phyloP scores from a whole-genome alignment of 1,140 invertebrate genomes.

The Scaptodrosophila lebanonensis region DNA sequence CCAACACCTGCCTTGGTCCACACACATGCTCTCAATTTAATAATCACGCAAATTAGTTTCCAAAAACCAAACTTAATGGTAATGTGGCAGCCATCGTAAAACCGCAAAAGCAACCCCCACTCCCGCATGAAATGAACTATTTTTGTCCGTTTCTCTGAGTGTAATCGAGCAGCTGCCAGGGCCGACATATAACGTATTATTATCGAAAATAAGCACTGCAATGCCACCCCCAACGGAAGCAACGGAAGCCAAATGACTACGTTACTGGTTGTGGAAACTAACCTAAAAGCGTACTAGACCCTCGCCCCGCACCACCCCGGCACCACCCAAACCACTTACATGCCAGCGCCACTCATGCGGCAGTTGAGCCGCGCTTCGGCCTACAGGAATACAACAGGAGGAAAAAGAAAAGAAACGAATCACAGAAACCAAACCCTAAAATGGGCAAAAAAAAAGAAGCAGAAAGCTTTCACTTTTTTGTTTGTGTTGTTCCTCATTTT shows the following conservation, averaged over 20 bases:
- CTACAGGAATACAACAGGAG: too few relatives aligned
- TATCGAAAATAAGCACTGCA: slow-evolving; percentile 53
- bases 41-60: slow-evolving; percentile 75
- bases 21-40: slow-evolving; percentile 47
- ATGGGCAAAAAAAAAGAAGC: slow-evolving; percentile 30
- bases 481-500: neutral
- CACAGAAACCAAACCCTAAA: neutral
- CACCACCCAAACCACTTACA: neutral
- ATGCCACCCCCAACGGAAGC: slow-evolving; percentile 49
- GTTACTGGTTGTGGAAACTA: slow-evolving; percentile 40
- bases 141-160: too few relatives aligned
- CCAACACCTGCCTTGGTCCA: slow-evolving; percentile 1
- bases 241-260: slow-evolving; percentile 65
- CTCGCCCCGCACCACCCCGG: too few relatives aligned
- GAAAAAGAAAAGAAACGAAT: slow-evolving; percentile 6
- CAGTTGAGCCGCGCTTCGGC: too few relatives aligned
- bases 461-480: slow-evolving; percentile 25
- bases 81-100: slow-evolving; percentile 16
- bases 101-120: neutral
- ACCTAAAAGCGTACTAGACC: too few relatives aligned
- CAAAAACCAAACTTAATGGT: slow-evolving; percentile 43
- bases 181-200: slow-evolving; percentile 64
- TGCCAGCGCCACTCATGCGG: too few relatives aligned
- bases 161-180: slow-evolving; percentile 2
- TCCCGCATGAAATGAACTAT: too few relatives aligned